A percentile compares a stretch with the other conserved stretches of the same genome.
phyloP scores from a whole-genome alignment of 2,888 invertebrate species.

The Gymnosoma rotundatum region DNA sequence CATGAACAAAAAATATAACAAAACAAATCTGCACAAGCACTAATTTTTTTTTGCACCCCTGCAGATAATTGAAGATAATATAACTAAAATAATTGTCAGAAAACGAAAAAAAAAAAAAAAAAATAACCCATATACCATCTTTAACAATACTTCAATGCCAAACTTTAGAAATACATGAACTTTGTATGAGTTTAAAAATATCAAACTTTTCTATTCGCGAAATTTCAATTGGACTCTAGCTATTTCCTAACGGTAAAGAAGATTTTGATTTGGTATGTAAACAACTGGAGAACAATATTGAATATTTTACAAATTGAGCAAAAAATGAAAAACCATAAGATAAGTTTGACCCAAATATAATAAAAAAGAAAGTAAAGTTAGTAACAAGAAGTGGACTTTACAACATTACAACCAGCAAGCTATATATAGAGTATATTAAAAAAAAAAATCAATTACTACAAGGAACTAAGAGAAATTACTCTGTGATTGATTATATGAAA shows the following conservation, averaged over 20 bases:
- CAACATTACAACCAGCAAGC: background rate
- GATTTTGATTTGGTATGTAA: slow-evolving; percentile 1
- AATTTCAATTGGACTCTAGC: background rate
- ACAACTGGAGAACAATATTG: background rate
- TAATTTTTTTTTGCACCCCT: too few relatives aligned
- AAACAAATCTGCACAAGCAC: too few relatives aligned
- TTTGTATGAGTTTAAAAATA: background rate
- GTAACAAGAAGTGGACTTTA: background rate
- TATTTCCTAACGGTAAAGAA: background rate
- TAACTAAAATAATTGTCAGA: too few relatives aligned
- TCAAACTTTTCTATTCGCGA: background rate
- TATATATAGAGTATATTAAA: background rate
- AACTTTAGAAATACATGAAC: background rate
- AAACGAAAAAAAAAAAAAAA: too few relatives aligned
- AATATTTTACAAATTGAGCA: background rate
- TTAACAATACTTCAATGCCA: background rate
- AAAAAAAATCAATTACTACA: background rate
- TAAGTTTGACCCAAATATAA: background rate
- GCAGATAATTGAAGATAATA: too few relatives aligned
- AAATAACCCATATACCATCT: background rate
- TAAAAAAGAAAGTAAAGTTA: background rate
- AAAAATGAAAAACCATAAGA: background rate
- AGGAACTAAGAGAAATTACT: background rate
- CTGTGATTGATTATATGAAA: background rate
- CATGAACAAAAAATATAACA: too few relatives aligned